phyloP scores from a whole-genome alignment of 1,140 invertebrate genomes.

The Aphelinus certus region DNA sequence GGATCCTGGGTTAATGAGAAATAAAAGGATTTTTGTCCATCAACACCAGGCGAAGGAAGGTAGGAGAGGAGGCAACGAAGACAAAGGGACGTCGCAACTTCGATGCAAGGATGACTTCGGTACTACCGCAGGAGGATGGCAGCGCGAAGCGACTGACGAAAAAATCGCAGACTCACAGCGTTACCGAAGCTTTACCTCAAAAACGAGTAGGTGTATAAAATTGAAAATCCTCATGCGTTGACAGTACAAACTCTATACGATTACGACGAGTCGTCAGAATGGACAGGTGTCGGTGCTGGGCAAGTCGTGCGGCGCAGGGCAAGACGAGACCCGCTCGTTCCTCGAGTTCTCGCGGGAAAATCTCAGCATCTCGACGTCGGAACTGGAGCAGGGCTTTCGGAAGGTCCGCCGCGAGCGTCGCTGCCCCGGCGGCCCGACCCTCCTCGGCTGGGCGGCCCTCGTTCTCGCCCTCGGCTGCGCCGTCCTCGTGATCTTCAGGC shows the following conservation, averaged over 20 bases:
- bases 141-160: constrained; percentile 46
- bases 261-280: too few species aligned
- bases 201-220: too few species aligned
- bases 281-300: too few species aligned
- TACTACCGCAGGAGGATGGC: constrained; percentile 47
- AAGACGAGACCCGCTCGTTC: constrained; percentile 55
- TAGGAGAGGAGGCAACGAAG: neutral
- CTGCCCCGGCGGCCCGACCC: constrained; percentile 21
- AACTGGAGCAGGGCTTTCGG: constrained; percentile 55
- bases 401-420: neutral
- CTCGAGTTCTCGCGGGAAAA: constrained; percentile 60
- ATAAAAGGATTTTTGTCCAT: too few species aligned
- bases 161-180: constrained; percentile 42
- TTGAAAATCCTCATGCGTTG: too few species aligned
- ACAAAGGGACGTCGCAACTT: constrained; percentile 31
- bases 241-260: too few species aligned
- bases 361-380: constrained; percentile 53
- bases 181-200: neutral
- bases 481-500: constrained; percentile 54
- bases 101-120: constrained; percentile 54
- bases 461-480: constrained; percentile 49
- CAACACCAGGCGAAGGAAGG: constrained; percentile 6
- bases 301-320: neutral
- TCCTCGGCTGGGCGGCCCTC: constrained; percentile 50
- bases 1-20: too few species aligned